These are phyloP conservation scores for Oreochromis niloticus DNA, from an alignment of 2,113 vertebrate species.

Conservation along the genomic window DNA sequence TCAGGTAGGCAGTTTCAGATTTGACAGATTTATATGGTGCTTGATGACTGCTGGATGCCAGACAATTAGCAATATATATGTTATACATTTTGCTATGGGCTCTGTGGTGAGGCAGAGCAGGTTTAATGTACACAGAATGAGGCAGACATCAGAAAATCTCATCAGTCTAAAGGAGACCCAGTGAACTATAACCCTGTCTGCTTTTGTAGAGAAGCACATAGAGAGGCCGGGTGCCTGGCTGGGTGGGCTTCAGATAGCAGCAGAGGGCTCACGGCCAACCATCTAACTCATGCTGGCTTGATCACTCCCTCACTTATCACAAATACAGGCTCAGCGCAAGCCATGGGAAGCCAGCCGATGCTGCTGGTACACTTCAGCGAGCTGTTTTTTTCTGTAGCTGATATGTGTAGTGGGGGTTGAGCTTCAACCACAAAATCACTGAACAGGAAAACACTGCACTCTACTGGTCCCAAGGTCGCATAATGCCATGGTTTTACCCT, in stretches of 20 bases:
- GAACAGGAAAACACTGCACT: background rate
- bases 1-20: background rate
- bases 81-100: background rate
- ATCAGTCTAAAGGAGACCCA: conserved; percentile 24
- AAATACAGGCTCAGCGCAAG: background rate
- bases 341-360: background rate
- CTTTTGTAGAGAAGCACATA: background rate
- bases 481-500: background rate
- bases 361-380: background rate
- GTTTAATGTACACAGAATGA: background rate
- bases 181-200: conserved; percentile 13
- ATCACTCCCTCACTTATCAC: background rate
- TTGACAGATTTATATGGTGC: background rate
- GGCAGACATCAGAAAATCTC: conserved; percentile 17
- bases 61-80: background rate
- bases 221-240: background rate
- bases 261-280: background rate
- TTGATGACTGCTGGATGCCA: background rate
- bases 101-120: background rate
- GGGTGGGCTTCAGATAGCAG: background rate
- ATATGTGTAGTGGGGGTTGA: background rate
- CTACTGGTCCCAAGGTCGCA: background rate
- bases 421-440: background rate
- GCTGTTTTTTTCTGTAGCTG: background rate
- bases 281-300: background rate